Evolutionary conservation across 2,113 vertebrate genomes (phyloP).

Genomic region (Triplophysa siluroides): DNA sequence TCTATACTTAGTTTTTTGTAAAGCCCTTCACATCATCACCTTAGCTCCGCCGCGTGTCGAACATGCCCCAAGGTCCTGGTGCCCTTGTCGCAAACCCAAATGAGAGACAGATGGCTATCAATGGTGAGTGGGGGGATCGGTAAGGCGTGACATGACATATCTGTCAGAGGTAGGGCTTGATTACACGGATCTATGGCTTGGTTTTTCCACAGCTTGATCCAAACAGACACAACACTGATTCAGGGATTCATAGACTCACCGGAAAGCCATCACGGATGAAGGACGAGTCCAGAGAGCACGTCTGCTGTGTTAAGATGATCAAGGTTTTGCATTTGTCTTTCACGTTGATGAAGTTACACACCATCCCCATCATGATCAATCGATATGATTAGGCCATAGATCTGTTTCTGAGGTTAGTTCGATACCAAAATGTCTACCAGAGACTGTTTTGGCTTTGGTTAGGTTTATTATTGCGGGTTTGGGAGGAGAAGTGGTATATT

Average conservation of each 20-base stretch:
- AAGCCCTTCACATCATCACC: slow-evolving; percentile 53
- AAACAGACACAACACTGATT: slow-evolving; percentile 18
- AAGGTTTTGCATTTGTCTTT: background rate
- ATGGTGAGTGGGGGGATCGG: slow-evolving; percentile 32
- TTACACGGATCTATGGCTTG: slow-evolving; percentile 18
- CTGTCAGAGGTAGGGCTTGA: slow-evolving; percentile 19
- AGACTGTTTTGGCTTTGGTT: background rate
- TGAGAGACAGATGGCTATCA: slow-evolving; percentile 60
- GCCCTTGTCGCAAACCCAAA: slow-evolving; percentile 58
- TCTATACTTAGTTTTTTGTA: slow-evolving; percentile 59
- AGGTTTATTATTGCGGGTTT: background rate
- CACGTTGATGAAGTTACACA: background rate
- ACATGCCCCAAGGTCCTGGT: slow-evolving; percentile 56
- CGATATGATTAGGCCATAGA: background rate
- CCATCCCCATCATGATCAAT: background rate
- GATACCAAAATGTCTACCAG: background rate
- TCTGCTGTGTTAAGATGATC: background rate
- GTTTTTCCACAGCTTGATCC: slow-evolving; percentile 43
- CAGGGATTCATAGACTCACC: background rate
- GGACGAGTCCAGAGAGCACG: background rate
- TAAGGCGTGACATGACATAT: slow-evolving; percentile 38
- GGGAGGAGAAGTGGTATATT: background rate
- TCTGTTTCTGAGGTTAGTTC: slow-evolving; percentile 1
- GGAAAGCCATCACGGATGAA: background rate
- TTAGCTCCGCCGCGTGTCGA: slow-evolving; percentile 52